Conservation (phyloP, 2,113 vertebrate species). For the Galbula dea region DNA sequence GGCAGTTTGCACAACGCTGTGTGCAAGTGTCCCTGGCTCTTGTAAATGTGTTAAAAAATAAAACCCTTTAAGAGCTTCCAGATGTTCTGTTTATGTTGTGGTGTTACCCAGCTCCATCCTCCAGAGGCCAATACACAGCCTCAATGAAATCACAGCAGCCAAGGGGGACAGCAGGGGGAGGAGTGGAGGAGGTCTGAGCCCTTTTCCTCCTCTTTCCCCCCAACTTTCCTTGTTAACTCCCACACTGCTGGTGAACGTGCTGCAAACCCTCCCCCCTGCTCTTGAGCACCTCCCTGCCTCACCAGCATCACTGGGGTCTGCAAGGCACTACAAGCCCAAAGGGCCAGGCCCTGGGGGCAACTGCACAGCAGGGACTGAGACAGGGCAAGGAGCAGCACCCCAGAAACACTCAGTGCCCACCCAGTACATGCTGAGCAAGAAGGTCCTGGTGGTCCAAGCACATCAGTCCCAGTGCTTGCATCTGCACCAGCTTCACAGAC, state of each 20-base stretch:
- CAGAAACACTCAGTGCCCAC: background rate
- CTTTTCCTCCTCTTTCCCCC: background rate
- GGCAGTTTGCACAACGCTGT: background rate
- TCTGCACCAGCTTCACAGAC: too few species aligned
- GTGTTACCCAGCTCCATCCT: constrained; percentile 39
- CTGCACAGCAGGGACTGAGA: background rate
- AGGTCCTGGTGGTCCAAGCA: background rate
- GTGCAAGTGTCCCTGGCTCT: constrained; percentile 49
- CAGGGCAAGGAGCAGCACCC: background rate
- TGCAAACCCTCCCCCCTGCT: background rate
- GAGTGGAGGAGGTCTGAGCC: background rate
- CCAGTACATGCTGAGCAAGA: background rate
- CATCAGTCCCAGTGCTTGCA: background rate
- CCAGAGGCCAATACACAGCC: constrained; percentile 15
- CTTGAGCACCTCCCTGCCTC: background rate
- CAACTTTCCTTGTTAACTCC: background rate
- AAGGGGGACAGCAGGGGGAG: background rate
- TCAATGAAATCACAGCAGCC: constrained; percentile 23
- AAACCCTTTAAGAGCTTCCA: constrained; percentile 66
- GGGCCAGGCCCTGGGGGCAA: background rate
- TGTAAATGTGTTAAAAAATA: constrained; percentile 63
- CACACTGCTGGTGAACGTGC: background rate
- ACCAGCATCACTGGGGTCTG: background rate
- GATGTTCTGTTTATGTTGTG: constrained; percentile 53
- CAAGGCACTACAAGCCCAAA: background rate